These are phyloP conservation scores for Noctua janthe DNA, from an alignment of 2,888 invertebrate species.

Conservation along the genomic window DNA sequence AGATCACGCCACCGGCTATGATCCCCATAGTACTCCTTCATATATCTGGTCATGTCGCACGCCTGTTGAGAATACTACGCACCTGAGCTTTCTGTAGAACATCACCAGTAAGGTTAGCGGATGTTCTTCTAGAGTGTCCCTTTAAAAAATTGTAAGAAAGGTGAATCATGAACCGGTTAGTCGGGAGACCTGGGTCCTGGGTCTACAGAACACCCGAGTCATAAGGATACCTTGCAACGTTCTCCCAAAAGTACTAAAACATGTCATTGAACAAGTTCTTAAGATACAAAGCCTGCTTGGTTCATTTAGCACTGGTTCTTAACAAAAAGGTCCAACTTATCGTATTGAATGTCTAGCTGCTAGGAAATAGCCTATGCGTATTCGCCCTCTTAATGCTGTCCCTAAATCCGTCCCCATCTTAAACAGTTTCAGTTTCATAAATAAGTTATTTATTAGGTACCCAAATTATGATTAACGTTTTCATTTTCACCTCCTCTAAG, in stretches of 20 bases:
- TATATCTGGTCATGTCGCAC: too few species aligned
- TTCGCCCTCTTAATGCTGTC: background rate
- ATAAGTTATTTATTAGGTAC: background rate
- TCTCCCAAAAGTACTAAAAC: too few species aligned
- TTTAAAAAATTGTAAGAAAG: background rate
- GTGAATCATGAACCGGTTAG: background rate
- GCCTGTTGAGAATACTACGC: too few species aligned
- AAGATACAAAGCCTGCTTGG: background rate
- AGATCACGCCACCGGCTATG: background rate
- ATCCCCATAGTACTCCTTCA: too few species aligned
- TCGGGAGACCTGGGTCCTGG: background rate
- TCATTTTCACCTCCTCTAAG: conserved; percentile 3
- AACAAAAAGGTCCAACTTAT: background rate
- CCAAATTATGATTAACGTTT: conserved; percentile 12
- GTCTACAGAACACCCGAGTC: background rate
- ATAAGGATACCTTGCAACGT: too few species aligned
- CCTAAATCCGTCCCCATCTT: background rate
- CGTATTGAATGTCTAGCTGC: background rate
- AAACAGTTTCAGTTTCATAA: background rate
- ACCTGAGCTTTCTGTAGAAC: background rate
- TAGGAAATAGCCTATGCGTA: background rate
- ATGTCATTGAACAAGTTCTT: background rate
- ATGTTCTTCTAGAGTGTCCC: background rate
- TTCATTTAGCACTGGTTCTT: too few species aligned
- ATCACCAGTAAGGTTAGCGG: background rate